phyloP scores from a whole-genome alignment of 1,140 invertebrate species.

The Sitophilus oryzae region DNA sequence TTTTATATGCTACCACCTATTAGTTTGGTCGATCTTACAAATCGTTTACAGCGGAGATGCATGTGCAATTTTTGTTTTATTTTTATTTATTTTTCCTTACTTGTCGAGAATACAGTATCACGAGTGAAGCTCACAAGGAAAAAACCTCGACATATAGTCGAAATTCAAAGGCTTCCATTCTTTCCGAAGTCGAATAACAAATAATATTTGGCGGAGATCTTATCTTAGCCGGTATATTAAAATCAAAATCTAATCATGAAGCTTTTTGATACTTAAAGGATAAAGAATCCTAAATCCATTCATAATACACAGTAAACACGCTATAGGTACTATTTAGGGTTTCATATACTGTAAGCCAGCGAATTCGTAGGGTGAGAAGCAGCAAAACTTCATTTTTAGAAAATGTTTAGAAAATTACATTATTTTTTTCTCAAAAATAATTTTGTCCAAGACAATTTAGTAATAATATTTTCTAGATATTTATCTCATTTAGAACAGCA shows the following conservation, averaged over 20 bases:
- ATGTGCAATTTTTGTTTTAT: too few species aligned
- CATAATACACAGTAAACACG: constrained; percentile 25
- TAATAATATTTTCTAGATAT: too few species aligned
- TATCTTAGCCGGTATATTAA: constrained; percentile 14
- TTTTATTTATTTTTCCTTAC: too few species aligned
- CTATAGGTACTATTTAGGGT: constrained; percentile 25
- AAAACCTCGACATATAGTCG: too few species aligned
- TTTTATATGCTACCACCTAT: constrained; percentile 10
- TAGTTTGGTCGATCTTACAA: neutral
- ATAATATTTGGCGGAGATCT: constrained; percentile 9
- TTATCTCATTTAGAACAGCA: too few species aligned
- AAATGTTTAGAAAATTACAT: neutral
- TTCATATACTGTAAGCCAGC: constrained; percentile 12
- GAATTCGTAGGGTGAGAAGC: neutral
- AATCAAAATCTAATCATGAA: constrained; percentile 26
- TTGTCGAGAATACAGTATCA: too few species aligned
- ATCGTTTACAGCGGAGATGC: too few species aligned
- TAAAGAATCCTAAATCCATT: constrained; percentile 24
- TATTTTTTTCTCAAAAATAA: neutral
- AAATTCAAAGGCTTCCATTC: neutral
- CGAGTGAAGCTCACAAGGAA: too few species aligned
- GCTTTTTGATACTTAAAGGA: constrained; percentile 23
- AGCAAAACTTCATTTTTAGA: neutral
- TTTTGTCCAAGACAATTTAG: too few species aligned
- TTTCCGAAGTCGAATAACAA: neutral